These are phyloP conservation scores for Geodia barretti DNA, from an alignment of 37 sponge, comb jelly and placozoan genomes.

Conservation along the genomic window DNA sequence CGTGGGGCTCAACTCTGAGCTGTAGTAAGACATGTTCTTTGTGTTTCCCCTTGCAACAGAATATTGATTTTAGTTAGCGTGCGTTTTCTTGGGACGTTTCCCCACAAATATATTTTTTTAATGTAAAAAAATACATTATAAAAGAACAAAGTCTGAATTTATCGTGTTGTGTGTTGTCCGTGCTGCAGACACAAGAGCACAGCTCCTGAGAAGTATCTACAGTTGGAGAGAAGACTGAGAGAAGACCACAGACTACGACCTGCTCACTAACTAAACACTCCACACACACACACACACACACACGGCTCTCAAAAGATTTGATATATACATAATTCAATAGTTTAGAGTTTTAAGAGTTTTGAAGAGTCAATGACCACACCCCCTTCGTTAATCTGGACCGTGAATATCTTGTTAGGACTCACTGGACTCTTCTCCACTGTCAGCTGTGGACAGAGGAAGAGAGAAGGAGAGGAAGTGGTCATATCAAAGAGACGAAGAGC, in stretches of 20 bases:
- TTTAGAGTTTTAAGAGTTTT: too few relatives aligned
- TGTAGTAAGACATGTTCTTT: too few relatives aligned
- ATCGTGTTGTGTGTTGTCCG: not conserved
- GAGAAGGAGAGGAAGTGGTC: not conserved
- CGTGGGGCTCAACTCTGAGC: too few relatives aligned
- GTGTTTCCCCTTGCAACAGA: too few relatives aligned
- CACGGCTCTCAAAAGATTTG: not conserved
- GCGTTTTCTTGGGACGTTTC: too few relatives aligned
- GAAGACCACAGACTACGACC: conserved; percentile 57
- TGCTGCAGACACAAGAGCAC: conserved; percentile 80
- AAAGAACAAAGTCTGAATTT: too few relatives aligned
- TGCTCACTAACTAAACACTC: too few relatives aligned
- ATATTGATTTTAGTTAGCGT: too few relatives aligned
- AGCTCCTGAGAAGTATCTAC: conserved; percentile 87
- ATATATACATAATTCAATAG: too few relatives aligned
- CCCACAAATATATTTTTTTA: too few relatives aligned
- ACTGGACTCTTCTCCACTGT: conserved; percentile 50
- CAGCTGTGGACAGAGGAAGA: conserved; percentile 15
- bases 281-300: too few relatives aligned
- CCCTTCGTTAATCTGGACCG: conserved; percentile 20
- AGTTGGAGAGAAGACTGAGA: conserved; percentile 67
- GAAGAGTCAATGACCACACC: conserved; percentile 34
- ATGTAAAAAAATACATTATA: too few relatives aligned
- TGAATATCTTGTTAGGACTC: conserved; percentile 2
- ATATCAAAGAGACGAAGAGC: not conserved